Evolutionary conservation across 2,888 invertebrate species (phyloP).

Genomic region (Phaedon cochleariae): DNA sequence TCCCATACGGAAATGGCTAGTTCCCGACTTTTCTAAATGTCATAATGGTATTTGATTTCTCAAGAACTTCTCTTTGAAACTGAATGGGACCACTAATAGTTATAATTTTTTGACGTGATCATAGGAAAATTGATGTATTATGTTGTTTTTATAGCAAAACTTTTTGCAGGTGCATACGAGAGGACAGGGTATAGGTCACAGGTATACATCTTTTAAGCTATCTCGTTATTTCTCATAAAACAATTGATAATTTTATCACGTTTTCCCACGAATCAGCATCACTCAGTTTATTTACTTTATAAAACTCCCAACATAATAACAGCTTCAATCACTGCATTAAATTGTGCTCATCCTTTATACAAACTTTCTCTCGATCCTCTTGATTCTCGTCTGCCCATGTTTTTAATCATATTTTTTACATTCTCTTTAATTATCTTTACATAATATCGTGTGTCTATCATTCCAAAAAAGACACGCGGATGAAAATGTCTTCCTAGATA

Average conservation of each 20-base stretch:
- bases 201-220: not conserved
- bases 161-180: no score
- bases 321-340: not conserved
- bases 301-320: conserved; percentile 7
- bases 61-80: no score
- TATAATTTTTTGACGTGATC: no score
- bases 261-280: conserved; percentile 12
- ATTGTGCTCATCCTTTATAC: conserved; percentile 3
- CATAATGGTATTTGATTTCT: no score
- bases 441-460: not conserved
- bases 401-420: conserved; percentile 7
- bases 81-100: no score
- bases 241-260: conserved; percentile 3
- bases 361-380: conserved; percentile 9
- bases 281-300: conserved; percentile 12
- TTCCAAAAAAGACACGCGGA: not conserved
- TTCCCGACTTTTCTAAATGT: no score
- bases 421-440: conserved; percentile 14
- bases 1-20: no score
- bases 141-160: no score
- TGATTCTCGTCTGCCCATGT: conserved; percentile 10
- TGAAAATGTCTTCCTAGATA: conserved; percentile 6
- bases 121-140: no score
- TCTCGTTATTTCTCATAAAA: conserved; percentile 1
- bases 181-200: no score